These are phyloP conservation scores for Drosophila ochracea DNA, from an alignment of 2,888 invertebrate species.

Conservation along the genomic window DNA sequence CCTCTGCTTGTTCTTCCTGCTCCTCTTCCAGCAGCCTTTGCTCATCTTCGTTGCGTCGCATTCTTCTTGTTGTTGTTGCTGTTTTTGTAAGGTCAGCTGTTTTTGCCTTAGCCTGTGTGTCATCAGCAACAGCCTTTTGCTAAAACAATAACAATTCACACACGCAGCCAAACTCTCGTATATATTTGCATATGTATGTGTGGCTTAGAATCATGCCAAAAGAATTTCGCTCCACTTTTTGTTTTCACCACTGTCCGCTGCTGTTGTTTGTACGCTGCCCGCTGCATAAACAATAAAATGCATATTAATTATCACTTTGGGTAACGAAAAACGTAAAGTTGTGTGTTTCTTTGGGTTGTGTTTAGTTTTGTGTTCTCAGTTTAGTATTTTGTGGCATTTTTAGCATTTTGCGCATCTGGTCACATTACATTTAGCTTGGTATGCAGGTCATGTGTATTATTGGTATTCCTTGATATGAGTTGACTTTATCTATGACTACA, in stretches of 20 bases:
- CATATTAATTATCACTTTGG: slow-evolving; percentile 11
- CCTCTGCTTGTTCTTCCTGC: slow-evolving; percentile 4
- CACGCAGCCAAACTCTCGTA: neutral
- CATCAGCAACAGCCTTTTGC: slow-evolving; percentile 5
- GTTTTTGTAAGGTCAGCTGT: slow-evolving; percentile 34
- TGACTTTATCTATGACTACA: neutral
- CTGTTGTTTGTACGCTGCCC: slow-evolving; percentile 6
- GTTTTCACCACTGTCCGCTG: neutral
- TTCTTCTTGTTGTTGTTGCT: slow-evolving; percentile 5
- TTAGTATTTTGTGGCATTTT: slow-evolving; percentile 26
- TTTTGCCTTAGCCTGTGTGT: slow-evolving; percentile 12
- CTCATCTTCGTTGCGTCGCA: slow-evolving; percentile 31
- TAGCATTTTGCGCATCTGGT: neutral
- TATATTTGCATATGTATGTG: neutral
- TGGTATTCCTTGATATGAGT: neutral
- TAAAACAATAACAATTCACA: slow-evolving; percentile 9
- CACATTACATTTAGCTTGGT: slow-evolving; percentile 11
- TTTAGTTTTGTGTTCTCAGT: neutral
- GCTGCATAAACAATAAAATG: slow-evolving; percentile 42
- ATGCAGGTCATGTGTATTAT: neutral
- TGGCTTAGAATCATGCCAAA: neutral
- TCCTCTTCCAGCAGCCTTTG: slow-evolving; percentile 21
- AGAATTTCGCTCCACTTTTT: slow-evolving; percentile 3
- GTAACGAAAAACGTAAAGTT: neutral
- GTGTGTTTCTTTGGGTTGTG: neutral